Evolutionary conservation across 2,797 vertebrate species (phyloP), one percentile per base, ranked within the genome.

Genomic region (Esox lucius): DNA sequence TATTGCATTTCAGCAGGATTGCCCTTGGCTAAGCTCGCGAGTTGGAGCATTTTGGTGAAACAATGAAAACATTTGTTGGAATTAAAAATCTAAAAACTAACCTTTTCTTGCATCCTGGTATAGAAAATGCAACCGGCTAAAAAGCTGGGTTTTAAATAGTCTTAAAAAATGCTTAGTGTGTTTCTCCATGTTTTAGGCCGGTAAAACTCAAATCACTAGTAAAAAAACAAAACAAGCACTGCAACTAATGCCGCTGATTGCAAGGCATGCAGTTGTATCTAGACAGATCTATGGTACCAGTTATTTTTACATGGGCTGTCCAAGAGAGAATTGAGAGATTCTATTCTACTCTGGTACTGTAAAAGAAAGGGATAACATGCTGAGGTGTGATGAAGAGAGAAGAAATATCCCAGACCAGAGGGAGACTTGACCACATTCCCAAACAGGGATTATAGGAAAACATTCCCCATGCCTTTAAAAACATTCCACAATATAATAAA

Each of bases 391-490:
- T 15, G 42, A 70, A 71, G 70, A 19, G 26, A 22, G 70, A 59
- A 17, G 49, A 12, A 17, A 11, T 46, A 46, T 22, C 26, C 59
- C 13, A 62, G 39, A 39, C 5, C 61, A 72, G 24, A 76, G 51
- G 81, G 73, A 39, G 73, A 64, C 76, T 56, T 74, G 73, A 80
- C 39, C 28, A 28, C 15, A 31, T 65, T 62, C 62, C 62, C 0
- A 33, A 65, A 28, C 62, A 65, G 62, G 62, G 31, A 31, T 28
- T 31, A 35, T 28, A 31, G 62, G 31, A 31, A 65, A 87, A 86
- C 81, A 87, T 85, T 89, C 79, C 71, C 79, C 84, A 81, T 88
- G 86, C 90, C 73, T 80, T 83, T 28, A 80, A 85, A 82, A 39
- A 22, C 81, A 76, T 67, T 77, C 70, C 78, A 78, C 56, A 61